These are phyloP conservation scores for Sarcoramphus papa DNA, from an alignment of 2,797 vertebrate genomes.

Conservation along the genomic window DNA sequence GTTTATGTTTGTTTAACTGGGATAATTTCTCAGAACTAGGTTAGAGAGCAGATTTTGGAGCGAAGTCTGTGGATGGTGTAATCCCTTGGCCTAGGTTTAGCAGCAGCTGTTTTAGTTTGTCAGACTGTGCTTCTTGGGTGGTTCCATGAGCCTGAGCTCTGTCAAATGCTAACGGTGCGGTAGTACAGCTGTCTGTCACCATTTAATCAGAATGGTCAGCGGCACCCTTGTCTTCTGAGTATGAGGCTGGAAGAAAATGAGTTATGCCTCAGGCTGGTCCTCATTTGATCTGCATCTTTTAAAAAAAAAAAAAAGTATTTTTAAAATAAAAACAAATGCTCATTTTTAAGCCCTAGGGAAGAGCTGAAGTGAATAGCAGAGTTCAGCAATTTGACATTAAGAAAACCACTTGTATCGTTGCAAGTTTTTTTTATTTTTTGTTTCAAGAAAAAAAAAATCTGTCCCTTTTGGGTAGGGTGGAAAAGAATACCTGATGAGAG, in stretches of 20 bases:
- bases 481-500: conserved; percentile 97
- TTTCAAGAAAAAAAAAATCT: not conserved
- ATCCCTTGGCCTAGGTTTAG: conserved; percentile 6
- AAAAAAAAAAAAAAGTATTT: not conserved
- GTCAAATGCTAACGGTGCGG: not conserved
- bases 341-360: not conserved
- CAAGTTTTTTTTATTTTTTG: not conserved
- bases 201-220: not conserved
- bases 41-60: not conserved
- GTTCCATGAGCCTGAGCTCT: not conserved
- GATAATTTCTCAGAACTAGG: not conserved
- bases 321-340: not conserved
- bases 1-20: not conserved
- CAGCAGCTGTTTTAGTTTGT: conserved; percentile 12
- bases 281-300: not conserved
- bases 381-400: not conserved
- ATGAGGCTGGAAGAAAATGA: not conserved
- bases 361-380: not conserved
- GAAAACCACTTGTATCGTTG: not conserved
- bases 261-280: not conserved
- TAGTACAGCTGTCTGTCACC: not conserved
- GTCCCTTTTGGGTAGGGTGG: conserved; percentile 81
- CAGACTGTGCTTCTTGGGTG: not conserved
- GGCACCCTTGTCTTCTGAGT: not conserved
- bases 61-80: not conserved